Conservation (phyloP, 92 coral and sea anemone species). For the Epizoanthus rinbou region DNA sequence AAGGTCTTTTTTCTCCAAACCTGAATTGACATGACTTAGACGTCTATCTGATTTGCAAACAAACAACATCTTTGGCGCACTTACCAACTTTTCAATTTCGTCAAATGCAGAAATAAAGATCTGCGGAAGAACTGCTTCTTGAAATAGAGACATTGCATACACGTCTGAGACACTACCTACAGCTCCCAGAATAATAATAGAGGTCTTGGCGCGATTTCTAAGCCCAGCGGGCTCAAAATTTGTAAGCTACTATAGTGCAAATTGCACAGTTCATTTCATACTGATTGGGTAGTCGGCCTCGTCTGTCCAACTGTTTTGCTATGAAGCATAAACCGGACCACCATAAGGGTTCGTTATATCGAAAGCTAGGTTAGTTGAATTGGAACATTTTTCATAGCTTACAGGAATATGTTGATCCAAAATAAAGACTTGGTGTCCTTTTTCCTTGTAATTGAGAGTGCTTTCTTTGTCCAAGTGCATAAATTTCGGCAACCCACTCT, state of each 20-base stretch:
- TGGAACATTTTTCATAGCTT: constrained; percentile 3
- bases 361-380: constrained; percentile 2
- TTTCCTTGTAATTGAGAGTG: neutral
- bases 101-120: constrained; percentile 35
- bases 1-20: neutral
- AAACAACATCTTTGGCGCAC: constrained; percentile 17
- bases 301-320: neutral
- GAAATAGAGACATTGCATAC: constrained; percentile 31
- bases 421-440: neutral
- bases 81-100: constrained; percentile 43
- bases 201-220: constrained; percentile 6
- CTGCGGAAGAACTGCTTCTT: constrained; percentile 37
- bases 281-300: constrained; percentile 26
- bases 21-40: neutral
- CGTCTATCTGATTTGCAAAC: neutral
- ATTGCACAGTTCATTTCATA: constrained; percentile 26
- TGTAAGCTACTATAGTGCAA: constrained; percentile 37
- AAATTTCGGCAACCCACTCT: constrained; percentile 8
- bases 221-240: constrained; percentile 35
- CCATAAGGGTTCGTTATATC: neutral
- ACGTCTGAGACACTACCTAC: neutral
- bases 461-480: constrained; percentile 17
- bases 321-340: neutral
- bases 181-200: neutral
- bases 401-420: constrained; percentile 26